Evolutionary conservation across 2,888 invertebrate genomes (phyloP).

Genomic region (Philereme transversata): DNA sequence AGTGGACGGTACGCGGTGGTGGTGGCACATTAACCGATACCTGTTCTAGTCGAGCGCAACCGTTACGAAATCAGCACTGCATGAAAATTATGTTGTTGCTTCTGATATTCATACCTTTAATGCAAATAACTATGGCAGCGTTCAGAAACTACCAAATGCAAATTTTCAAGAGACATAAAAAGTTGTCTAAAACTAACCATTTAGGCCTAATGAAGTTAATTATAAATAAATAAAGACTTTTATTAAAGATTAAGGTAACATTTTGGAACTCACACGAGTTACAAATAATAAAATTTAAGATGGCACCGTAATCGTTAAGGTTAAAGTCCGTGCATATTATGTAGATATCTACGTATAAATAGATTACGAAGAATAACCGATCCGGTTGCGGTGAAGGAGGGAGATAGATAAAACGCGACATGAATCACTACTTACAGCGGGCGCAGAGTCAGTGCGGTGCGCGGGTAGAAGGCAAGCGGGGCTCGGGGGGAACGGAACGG

Average conservation of each 20-base stretch:
- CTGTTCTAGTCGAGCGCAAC: conserved; percentile 81
- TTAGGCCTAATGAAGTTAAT: background rate
- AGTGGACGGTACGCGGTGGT: conserved; percentile 47
- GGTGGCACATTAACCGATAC: conserved; percentile 72
- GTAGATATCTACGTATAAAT: conserved; percentile 75
- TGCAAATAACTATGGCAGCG: conserved; percentile 15
- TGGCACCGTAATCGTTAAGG: conserved; percentile 52
- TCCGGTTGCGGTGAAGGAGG: conserved; percentile 82
- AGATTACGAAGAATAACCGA: conserved; percentile 83
- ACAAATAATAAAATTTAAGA: conserved; percentile 29
- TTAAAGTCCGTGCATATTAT: conserved; percentile 77
- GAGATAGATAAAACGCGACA: conserved; percentile 84
- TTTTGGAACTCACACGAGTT: conserved; percentile 1
- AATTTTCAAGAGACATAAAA: conserved; percentile 7
- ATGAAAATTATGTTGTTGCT: conserved; percentile 67
- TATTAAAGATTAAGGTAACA: background rate
- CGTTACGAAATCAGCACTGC: conserved; percentile 82
- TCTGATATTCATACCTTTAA: conserved; percentile 24
- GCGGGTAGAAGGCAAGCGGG: conserved; percentile 58
- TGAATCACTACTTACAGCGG: conserved; percentile 81
- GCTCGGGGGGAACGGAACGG: conserved; percentile 64
- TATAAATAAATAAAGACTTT: background rate
- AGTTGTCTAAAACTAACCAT: background rate
- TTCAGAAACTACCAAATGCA: conserved; percentile 3
- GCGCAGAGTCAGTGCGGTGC: conserved; percentile 68